phyloP scores from a whole-genome alignment of 1,140 invertebrate species.

The Littorina saxatilis region DNA sequence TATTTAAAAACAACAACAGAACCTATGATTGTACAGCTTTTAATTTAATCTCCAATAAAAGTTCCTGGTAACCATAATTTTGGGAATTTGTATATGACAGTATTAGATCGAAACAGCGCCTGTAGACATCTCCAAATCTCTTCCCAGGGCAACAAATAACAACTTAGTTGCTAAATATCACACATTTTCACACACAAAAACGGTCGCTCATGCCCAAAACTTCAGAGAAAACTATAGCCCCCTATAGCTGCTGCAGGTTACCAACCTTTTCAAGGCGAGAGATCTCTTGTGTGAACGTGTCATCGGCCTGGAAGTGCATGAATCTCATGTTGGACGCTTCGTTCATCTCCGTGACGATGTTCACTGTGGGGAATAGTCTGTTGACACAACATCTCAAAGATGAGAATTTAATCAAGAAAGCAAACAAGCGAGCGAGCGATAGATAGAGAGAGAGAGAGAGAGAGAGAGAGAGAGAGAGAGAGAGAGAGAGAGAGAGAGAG shows the following conservation, averaged over 20 bases:
- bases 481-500: neutral
- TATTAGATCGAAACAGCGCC: too few species aligned
- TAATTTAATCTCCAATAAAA: too few species aligned
- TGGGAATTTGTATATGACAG: too few species aligned
- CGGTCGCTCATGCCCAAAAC: too few species aligned
- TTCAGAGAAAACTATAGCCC: too few species aligned
- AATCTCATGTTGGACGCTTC: conserved; percentile 99
- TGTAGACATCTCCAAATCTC: too few species aligned
- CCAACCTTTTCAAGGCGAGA: conserved; percentile 99
- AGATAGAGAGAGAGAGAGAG: too few species aligned
- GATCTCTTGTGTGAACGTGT: conserved; percentile 95
- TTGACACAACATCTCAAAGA: neutral
- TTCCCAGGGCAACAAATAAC: neutral
- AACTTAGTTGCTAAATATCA: neutral
- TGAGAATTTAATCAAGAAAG: neutral
- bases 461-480: neutral
- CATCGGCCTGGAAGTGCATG: conserved; percentile 98
- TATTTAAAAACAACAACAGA: too few species aligned
- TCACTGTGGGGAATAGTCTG: conserved; percentile 64
- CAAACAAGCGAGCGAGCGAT: neutral
- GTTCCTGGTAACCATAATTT: too few species aligned
- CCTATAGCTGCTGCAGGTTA: too few species aligned
- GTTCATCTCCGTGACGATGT: conserved; percentile 77
- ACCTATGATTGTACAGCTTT: too few species aligned
- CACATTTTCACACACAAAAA: too few species aligned